phyloP scores from a whole-genome alignment of 2,113 vertebrate genomes.

The Mionectes macconnelli region DNA sequence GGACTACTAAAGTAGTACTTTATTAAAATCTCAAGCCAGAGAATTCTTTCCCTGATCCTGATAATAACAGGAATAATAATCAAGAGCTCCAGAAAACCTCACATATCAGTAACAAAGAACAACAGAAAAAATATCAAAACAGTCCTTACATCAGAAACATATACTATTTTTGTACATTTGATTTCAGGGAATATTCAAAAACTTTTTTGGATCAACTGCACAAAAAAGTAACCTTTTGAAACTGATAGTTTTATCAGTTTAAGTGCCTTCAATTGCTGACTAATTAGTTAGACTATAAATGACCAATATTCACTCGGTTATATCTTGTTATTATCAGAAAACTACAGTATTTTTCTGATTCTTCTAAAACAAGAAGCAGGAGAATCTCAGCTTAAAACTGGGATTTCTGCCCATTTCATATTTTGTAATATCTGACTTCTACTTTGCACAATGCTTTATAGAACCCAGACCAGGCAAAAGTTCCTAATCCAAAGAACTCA shows the following conservation, averaged over 20 bases:
- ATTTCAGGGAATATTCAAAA: background rate
- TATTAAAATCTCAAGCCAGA: background rate
- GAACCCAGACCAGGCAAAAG: background rate
- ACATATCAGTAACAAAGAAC: background rate
- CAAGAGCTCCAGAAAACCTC: background rate
- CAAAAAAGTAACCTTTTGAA: background rate
- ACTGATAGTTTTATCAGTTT: background rate
- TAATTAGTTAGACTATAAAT: background rate
- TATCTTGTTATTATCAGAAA: background rate
- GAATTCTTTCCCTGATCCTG: background rate
- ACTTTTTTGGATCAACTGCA: background rate
- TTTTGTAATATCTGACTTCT: background rate
- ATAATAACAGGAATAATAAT: background rate
- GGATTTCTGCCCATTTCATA: background rate
- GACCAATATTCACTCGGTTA: background rate
- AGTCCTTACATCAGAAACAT: background rate
- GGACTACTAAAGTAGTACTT: background rate
- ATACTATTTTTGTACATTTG: background rate
- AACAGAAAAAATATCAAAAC: background rate
- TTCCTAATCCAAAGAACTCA: background rate
- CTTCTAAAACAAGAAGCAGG: background rate
- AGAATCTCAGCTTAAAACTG: background rate
- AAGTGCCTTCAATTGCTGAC: background rate
- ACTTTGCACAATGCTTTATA: background rate
- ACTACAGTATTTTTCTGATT: background rate